Base-by-base conservation (phyloP, 2,888 invertebrate species). In the Ichneumoninae sp. region DNA sequence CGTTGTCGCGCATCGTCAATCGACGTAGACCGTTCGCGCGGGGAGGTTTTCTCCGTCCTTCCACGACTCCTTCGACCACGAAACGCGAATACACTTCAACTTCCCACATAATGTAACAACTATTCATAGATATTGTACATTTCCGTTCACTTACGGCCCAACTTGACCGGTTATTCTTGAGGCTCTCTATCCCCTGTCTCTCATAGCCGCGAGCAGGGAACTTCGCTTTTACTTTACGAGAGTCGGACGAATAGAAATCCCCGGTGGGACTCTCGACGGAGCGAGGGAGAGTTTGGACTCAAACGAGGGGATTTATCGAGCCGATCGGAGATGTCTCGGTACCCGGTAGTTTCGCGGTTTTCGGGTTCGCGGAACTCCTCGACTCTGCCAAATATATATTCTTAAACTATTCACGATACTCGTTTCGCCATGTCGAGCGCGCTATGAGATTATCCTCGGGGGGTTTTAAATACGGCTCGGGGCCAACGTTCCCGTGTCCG, bases 131-230 rank as follows among this genome's bases (percentile, higher is more conserved):
- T 81, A 68, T 77, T 47, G 65, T 76, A 73, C 71, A 86, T 82
- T 83, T 86, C 79, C 79, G 79, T 81, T 83, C 66, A 82, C 78
- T 79, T 87, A 66, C 81, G 69, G 71, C 36, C 30, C 65, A 85
- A 88, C 86, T 88, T 90, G 89, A 89, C 87, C 87, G 77, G 88
- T 89, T 90, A 90, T 90, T 91, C 90, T 90, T 88, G 87, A 75
- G 16, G 65, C 66, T 79, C 44, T 71, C 30, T 82, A 47, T 44
- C n/a, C 54, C 82, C 78, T 81, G 33, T 50, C 68, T 65, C 63
- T 40, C 44, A 8, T 22, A 16, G n/a, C 16, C 13, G 30, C 63
- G 63, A 13, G 16, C 30, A 33, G n/a, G 63, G 6, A 30, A 26
- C 22, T 16, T 16, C 60, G 50, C 22, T 65, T 54, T 60, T 70